Conservation (phyloP, 2,888 invertebrate species). For the Caenorhabditis imperialis region DNA sequence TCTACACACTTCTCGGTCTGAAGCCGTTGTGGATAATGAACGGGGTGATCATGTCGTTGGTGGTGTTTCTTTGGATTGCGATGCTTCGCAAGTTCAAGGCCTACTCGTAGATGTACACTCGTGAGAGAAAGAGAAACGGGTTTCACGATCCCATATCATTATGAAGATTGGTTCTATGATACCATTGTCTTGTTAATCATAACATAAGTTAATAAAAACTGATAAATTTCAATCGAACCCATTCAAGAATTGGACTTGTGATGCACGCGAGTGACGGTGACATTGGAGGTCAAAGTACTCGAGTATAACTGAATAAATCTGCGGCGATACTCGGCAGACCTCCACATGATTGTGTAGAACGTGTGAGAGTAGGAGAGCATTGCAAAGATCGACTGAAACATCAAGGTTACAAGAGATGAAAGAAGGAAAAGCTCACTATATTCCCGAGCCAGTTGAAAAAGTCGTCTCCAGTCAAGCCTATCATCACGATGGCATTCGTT, state of each 20-base stretch:
- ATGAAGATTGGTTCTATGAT: slow-evolving; percentile 8
- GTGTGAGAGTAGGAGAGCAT: slow-evolving; percentile 43
- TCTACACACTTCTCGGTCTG: slow-evolving; percentile 53
- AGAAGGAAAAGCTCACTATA: too few relatives aligned
- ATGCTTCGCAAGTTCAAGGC: slow-evolving; percentile 46
- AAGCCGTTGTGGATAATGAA: slow-evolving; percentile 57
- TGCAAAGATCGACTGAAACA: slow-evolving; percentile 17
- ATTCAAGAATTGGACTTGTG: too few relatives aligned
- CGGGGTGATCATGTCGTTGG: slow-evolving; percentile 44
- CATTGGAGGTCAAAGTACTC: background rate
- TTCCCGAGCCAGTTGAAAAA: background rate
- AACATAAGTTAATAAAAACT: background rate
- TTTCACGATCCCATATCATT: slow-evolving; percentile 19
- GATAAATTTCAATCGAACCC: background rate
- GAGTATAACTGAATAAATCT: slow-evolving; percentile 24
- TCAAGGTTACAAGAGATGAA: too few relatives aligned
- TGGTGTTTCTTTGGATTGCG: slow-evolving; percentile 39
- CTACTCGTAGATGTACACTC: slow-evolving; percentile 23
- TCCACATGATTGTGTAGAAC: slow-evolving; percentile 44
- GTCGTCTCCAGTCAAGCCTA: background rate
- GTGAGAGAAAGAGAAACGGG: slow-evolving; percentile 17
- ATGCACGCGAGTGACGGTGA: background rate
- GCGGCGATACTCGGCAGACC: slow-evolving; percentile 38
- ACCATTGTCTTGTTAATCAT: slow-evolving; percentile 1
- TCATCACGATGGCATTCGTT: background rate